Evolutionary conservation across 2,113 vertebrate species (phyloP).

Genomic region (Protobothrops flavoviridis): DNA sequence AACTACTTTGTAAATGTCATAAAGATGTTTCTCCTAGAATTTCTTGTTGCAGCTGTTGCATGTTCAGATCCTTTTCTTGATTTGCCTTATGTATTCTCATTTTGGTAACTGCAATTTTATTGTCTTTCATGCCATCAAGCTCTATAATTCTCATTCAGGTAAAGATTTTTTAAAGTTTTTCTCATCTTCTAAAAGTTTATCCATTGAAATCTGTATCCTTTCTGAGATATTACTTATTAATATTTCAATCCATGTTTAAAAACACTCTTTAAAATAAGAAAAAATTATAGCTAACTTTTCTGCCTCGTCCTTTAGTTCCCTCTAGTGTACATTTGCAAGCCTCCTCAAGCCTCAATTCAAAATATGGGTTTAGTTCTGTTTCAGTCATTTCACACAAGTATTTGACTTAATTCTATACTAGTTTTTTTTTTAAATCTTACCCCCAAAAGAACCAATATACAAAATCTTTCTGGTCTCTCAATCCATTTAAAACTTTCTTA

Average conservation of each 20-base stretch:
- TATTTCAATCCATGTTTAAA: not conserved
- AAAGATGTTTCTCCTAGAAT: not conserved
- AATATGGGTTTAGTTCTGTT: not conserved
- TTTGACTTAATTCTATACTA: not conserved
- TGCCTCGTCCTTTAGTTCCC: not conserved
- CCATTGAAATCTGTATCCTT: not conserved
- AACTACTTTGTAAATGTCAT: not conserved
- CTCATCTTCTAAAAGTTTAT: not conserved
- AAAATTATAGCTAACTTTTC: not conserved
- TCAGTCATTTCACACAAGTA: not conserved
- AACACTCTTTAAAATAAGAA: not conserved
- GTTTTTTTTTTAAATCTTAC: not conserved
- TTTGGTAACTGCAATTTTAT: not conserved
- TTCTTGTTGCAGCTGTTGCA: not conserved
- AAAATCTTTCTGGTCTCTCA: not conserved
- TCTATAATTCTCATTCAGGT: not conserved
- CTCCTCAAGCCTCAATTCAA: not conserved
- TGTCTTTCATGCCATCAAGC: not conserved
- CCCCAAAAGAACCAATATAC: not conserved
- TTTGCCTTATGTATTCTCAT: not conserved
- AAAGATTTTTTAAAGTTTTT: not conserved
- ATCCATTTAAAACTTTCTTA: not conserved
- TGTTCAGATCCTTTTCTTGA: not conserved
- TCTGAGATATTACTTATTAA: not conserved
- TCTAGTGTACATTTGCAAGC: not conserved